phyloP scores from a whole-genome alignment of 2,113 vertebrate species.

The Coregonus clupeaformis region DNA sequence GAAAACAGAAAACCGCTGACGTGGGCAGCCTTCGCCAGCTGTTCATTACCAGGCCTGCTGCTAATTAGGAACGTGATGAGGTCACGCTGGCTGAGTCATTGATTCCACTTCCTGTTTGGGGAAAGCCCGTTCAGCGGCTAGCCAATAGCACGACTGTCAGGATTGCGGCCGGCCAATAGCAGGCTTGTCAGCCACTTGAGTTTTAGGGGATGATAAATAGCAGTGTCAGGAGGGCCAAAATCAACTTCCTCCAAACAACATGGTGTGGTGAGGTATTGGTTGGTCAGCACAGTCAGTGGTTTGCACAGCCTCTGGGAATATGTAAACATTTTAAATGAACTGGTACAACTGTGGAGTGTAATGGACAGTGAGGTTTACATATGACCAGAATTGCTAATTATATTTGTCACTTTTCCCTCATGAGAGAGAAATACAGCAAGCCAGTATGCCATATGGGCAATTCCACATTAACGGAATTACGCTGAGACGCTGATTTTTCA shows the following conservation, averaged over 20 bases:
- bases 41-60: conserved; percentile 64
- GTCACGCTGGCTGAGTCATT: conserved; percentile 64
- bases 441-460: no score
- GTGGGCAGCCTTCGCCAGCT: conserved; percentile 63
- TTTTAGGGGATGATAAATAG: conserved; percentile 65
- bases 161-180: background rate
- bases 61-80: conserved; percentile 71
- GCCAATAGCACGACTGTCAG: no score
- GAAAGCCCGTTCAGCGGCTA: conserved; percentile 12
- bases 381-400: conserved; percentile 26
- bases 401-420: background rate
- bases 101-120: conserved; percentile 69
- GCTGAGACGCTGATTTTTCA: no score
- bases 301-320: conserved; percentile 27
- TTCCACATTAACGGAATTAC: no score
- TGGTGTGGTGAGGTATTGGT: conserved; percentile 44
- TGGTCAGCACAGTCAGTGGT: conserved; percentile 35
- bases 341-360: conserved; percentile 7
- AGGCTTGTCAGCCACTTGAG: conserved; percentile 62
- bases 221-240: conserved; percentile 44
- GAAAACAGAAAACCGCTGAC: conserved; percentile 43
- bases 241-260: conserved; percentile 59
- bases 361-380: conserved; percentile 20
- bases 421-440: no score
- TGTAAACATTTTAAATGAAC: conserved; percentile 45